These are phyloP conservation scores for Sesamia nonagrioides DNA, from an alignment of 1,140 invertebrate species.

Conservation along the genomic window DNA sequence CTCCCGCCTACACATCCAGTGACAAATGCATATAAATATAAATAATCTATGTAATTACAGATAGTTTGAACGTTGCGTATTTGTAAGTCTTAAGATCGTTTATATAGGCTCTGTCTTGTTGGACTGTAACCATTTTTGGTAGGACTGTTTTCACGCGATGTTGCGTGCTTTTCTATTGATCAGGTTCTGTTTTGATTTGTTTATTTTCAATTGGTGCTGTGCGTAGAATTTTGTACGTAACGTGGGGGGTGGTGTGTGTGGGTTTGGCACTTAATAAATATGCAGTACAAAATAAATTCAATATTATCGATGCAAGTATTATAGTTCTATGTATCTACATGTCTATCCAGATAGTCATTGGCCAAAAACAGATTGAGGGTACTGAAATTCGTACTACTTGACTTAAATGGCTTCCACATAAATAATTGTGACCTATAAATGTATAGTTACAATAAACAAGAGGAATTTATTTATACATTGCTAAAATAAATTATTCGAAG, in stretches of 20 bases:
- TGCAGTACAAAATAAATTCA: too few relatives aligned
- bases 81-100: slow-evolving; percentile 24
- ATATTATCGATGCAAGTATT: too few relatives aligned
- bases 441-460: slow-evolving; percentile 1
- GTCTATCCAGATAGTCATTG: too few relatives aligned
- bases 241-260: background rate
- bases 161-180: slow-evolving; percentile 24
- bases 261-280: too few relatives aligned
- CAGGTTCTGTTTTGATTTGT: background rate
- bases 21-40: slow-evolving; percentile 55
- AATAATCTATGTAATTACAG: slow-evolving; percentile 44
- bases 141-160: slow-evolving; percentile 19
- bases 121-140: background rate
- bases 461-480: slow-evolving; percentile 16
- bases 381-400: background rate
- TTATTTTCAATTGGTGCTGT: slow-evolving; percentile 5
- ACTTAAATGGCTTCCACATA: slow-evolving; percentile 11
- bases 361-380: background rate
- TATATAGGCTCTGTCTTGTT: slow-evolving; percentile 2
- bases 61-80: slow-evolving; percentile 30
- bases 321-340: too few relatives aligned
- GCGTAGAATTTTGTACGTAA: background rate
- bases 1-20: slow-evolving; percentile 51
- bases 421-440: slow-evolving; percentile 2
- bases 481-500: slow-evolving; percentile 18